Conservation (phyloP, 2,888 invertebrate species). For the Leptopterna dolabrata region DNA sequence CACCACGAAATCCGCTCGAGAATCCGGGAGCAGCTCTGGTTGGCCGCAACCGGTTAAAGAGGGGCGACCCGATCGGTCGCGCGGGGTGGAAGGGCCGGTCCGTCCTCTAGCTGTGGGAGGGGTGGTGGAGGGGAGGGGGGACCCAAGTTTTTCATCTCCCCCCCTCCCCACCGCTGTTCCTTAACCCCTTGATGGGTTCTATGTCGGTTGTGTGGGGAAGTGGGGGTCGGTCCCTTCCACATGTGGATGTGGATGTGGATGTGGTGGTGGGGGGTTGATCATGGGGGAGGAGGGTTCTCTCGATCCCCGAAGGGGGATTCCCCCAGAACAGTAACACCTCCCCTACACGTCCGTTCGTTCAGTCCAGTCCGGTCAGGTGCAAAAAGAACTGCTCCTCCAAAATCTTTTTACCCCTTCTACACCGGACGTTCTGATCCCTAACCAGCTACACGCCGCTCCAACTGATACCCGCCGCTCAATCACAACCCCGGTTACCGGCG, state of each 20-base stretch:
- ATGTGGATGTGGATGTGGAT: not conserved
- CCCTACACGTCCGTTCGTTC: conserved; percentile 39
- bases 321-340: conserved; percentile 54
- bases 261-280: too few species aligned
- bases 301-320: conserved; percentile 12
- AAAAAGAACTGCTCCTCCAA: conserved; percentile 36
- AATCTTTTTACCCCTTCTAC: not conserved
- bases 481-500: not conserved
- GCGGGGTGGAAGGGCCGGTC: not conserved
- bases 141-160: conserved; percentile 11
- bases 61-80: not conserved
- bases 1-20: conserved; percentile 1
- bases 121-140: not conserved
- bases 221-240: not conserved
- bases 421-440: not conserved
- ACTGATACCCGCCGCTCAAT: not conserved
- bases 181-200: not conserved
- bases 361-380: conserved; percentile 54
- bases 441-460: not conserved
- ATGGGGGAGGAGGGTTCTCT: not conserved
- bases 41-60: conserved; percentile 18
- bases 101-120: not conserved
- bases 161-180: not conserved
- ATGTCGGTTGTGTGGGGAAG: not conserved
- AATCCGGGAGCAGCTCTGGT: conserved; percentile 49